A percentile compares a stretch with the other conserved stretches of the same genome.
Evolutionary conservation across 1,140 invertebrate genomes (phyloP).

Genomic region (Physella acuta): DNA sequence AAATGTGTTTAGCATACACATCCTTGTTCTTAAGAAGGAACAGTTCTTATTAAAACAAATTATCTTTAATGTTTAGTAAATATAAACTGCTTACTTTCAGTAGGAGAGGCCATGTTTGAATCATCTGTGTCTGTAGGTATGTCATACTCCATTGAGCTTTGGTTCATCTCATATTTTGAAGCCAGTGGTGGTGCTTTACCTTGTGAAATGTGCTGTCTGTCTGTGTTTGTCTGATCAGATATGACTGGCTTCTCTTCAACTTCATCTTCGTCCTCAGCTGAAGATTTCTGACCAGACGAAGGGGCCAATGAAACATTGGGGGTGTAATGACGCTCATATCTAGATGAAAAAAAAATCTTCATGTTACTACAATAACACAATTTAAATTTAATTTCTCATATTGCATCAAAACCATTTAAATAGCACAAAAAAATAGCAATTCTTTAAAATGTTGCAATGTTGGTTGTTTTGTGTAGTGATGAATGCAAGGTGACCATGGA

Average conservation of each 20-base stretch:
- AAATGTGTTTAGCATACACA: no score
- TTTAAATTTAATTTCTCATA: neutral
- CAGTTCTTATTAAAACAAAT: no score
- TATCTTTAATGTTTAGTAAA: no score
- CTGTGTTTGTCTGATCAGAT: neutral
- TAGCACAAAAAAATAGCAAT: neutral
- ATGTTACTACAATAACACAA: no score
- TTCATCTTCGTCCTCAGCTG: conserved; percentile 28
- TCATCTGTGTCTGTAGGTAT: conserved; percentile 47
- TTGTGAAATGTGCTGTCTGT: no score
- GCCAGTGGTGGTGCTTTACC: no score
- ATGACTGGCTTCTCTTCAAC: neutral
- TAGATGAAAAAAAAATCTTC: conserved; percentile 29
- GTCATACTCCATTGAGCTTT: conserved; percentile 42
- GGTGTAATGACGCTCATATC: conserved; percentile 56
- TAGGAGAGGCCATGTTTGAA: conserved; percentile 41
- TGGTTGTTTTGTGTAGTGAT: no score
- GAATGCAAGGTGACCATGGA: no score
- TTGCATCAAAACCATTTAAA: neutral
- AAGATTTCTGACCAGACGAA: conserved; percentile 34
- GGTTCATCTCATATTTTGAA: no score
- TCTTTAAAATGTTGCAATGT: no score
- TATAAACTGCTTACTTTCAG: no score
- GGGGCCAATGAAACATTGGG: conserved; percentile 57
- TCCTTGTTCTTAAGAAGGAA: no score